Base-by-base conservation (phyloP, 2,888 invertebrate genomes). In the Eupelmus urozonus region DNA sequence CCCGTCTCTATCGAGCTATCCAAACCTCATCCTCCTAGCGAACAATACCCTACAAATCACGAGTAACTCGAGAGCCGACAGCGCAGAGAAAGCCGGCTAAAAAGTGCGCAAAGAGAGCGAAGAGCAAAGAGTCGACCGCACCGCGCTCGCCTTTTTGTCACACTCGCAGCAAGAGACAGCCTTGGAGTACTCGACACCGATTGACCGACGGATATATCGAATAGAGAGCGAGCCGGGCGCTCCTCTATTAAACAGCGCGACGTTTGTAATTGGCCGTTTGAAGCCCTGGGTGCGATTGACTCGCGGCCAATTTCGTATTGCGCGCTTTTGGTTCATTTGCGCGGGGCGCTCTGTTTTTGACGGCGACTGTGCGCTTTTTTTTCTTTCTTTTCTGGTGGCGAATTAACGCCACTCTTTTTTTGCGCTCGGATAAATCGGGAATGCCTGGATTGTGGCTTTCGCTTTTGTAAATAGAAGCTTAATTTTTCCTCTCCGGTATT, bases 201-300 rank as follows among this genome's bases (percentile, higher is more conserved):
- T 59, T 73, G 73, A 73, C 65, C 73, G 65, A 57, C 73, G 73
- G 73, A 57, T 74, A 65, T 73, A 74, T 67, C 59, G 74, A 74
- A 74, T 74, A 60, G 49, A 62, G 49, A 72, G 53, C 7, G 18
- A 40, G 16, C 16, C 25, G 9, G 3, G 25, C 3, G 16, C 25
- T 13, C 51, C 20, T 67, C 51, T 60, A 66, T 74, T 74, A 74
- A 74, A 66, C 25, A 59, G 29, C 59, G 49, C 65, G 29, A 45
- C 66, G 66, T 57, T 74, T 59, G 66, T 66, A 66, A 74, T 74
- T 66, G 60, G 25, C 27, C 74, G 67, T 60, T 74, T 73, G 72
- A 73, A 70, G 49, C 25, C n/a, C 49, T 0, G 18, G 11, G 5
- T n/a, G 20, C 63, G 45, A 55, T 42, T 51, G 60, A 51, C 60